phyloP scores from a whole-genome alignment of 2,113 vertebrate species.

The Orycteropus afer region DNA sequence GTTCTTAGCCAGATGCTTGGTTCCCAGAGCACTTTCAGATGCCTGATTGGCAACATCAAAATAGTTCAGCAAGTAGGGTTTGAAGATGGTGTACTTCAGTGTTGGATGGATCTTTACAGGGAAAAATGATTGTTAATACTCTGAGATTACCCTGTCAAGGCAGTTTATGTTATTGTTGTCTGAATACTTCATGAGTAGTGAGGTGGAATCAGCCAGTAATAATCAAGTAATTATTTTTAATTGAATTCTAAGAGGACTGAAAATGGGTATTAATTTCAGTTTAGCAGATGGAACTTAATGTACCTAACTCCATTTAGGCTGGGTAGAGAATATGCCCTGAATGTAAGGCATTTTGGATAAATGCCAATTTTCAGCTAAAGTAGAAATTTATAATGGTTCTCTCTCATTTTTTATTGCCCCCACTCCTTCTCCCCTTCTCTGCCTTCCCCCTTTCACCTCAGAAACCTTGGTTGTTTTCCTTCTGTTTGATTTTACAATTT shows the following conservation, averaged over 20 bases:
- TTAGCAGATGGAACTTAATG: conserved; percentile 37
- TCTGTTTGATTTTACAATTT: background rate
- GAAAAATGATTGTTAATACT: background rate
- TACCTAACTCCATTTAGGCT: background rate
- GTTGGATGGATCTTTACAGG: background rate
- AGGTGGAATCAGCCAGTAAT: conserved; percentile 56
- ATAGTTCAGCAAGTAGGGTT: background rate
- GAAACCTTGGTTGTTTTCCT: background rate
- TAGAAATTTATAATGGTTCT: background rate
- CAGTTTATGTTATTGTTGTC: conserved; percentile 5
- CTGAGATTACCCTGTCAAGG: background rate
- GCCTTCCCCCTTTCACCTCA: background rate
- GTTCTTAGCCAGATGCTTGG: background rate
- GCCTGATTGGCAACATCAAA: background rate
- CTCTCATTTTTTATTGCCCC: background rate
- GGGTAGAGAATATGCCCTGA: conserved; percentile 16
- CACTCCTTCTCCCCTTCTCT: too few relatives aligned
- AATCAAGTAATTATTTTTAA: conserved; percentile 66
- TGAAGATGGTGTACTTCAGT: background rate
- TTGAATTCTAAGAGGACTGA: conserved; percentile 57
- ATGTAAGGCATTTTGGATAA: background rate
- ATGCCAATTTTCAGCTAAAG: conserved; percentile 36
- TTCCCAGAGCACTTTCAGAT: background rate
- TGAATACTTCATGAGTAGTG: conserved; percentile 40
- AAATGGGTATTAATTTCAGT: conserved; percentile 65